Base-by-base conservation (phyloP, 2,797 vertebrate genomes). In the Myotis planiceps region DNA sequence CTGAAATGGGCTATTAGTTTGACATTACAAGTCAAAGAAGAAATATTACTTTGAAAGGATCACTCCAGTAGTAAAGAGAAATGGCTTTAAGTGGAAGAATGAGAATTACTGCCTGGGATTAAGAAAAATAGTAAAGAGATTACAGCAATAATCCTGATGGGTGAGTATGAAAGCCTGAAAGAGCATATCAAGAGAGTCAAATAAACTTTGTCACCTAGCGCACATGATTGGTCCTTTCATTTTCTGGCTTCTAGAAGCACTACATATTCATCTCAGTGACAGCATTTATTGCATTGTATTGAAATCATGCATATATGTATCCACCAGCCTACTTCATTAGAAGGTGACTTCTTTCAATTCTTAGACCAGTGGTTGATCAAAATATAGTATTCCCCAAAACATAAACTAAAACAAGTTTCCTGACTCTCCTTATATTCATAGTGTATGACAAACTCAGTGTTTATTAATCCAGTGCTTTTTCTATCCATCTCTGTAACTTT, bases 1-100 rank as follows among this genome's bases (percentile, higher is more conserved):
- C 34, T 81, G 16, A 94, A 96, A 78, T 42, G 55, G 23, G 92
- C 75, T 49, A 34, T 25, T 39, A 29, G 39, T 80, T 74, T 81
- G 60, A 63, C 49, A 97, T 89, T 94, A 84, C 13, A 87, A 90
- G 8, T 13, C 63, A 89, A 93, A 37, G 3, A 13, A 90, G 49
- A 92, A 86, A 69, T 60, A 6, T 6, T 92, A 60, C 49, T 37
- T 58, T 68, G 63, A 91, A 88, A 65, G 53, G 18, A 88, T 42
- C n/a, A 79, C 6, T 81, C 15, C 5, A 69, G 27, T 21, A 49
- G 19, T 27, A 78, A 51, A 79, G 13, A 93, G 23, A 34, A 83
- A 76, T 9, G 39, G 18, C 7, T 93, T 84, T 69, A 42, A 37
- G 6, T 19, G 0, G 12, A 39, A 25, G 8, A 58, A 32, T 21